Base-by-base conservation (phyloP, 2,113 vertebrate species). In the Hiodon tergisus region DNA sequence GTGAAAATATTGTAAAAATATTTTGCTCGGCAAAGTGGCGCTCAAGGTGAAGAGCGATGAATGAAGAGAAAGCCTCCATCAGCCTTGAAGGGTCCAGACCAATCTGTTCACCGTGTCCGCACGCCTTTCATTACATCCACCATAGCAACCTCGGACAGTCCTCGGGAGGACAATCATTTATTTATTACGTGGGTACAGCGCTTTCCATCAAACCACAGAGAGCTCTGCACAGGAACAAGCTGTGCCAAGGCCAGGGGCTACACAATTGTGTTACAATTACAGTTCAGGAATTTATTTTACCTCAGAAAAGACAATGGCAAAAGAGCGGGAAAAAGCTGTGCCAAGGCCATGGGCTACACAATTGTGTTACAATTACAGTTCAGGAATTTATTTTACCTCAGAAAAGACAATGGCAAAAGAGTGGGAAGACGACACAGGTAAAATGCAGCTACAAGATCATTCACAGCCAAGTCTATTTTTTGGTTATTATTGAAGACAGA, bases 401-500 rank as follows among this genome's bases (percentile, higher is more conserved):
- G 31, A 2, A 31, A 31, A 31, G 31, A 31, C 31, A 31, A 31
- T 31, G 31, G 31, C 2, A 31, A 31, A 2, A 31, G 31, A 31
- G 31, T 31, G 31, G 31, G 31, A 31, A 31, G 4, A 4, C 68
- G 3, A 76, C 17, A 78, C 69, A 51, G 65, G 46, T 71, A 69
- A 69, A 54, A 61, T 31, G 31, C 31, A 31, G 31, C 31, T 31
- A 51, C 6, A 72, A 68, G 13, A 50, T 31, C 52, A 53, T 75
- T 69, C 47, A 46, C 69, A 53, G 63, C 3, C 62, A 9, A 17
- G 59, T 17, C 14, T 16, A 14, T 10, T 48, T 65, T 76, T 67
- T 72, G 31, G 60, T 76, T 59, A 46, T 80, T 72, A 77, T 79
- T 75, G 73, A 71, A 76, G 77, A 51, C 5, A 11, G 78, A 75